A percentile compares a stretch with the other conserved stretches of the same genome.
Conservation (phyloP, 1,140 invertebrate species). For the Sitodiplosis mosellana region DNA sequence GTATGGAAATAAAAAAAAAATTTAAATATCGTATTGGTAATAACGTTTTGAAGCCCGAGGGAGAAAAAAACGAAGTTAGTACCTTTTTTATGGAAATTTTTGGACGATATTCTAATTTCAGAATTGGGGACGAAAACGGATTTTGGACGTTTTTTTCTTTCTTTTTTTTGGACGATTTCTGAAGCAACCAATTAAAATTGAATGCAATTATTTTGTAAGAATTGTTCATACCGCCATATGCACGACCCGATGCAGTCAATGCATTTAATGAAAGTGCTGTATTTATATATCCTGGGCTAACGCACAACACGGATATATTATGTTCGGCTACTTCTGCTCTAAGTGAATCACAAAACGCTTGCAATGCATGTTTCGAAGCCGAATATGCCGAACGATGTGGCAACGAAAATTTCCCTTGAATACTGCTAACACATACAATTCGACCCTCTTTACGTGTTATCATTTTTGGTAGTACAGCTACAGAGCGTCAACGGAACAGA, state of each 20-base stretch:
- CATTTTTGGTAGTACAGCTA: constrained; percentile 71
- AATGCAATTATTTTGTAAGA: too few relatives aligned
- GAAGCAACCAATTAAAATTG: too few relatives aligned
- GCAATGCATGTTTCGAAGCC: constrained; percentile 87
- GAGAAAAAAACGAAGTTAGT: too few relatives aligned
- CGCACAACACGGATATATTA: constrained; percentile 60
- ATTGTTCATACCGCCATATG: constrained; percentile 48
- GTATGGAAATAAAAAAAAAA: too few relatives aligned
- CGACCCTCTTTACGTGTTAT: constrained; percentile 55
- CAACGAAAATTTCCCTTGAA: constrained; percentile 81
- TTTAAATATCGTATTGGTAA: too few relatives aligned
- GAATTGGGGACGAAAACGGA: too few relatives aligned
- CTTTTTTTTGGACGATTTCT: too few relatives aligned
- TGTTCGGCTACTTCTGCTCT: constrained; percentile 56
- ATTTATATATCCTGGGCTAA: constrained; percentile 78
- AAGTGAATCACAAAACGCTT: constrained; percentile 71
- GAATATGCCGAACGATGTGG: constrained; percentile 77
- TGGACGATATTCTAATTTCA: constrained; percentile 1
- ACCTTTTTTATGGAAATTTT: too few relatives aligned
- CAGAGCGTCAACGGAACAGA: constrained; percentile 13
- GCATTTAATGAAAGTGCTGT: constrained; percentile 82
- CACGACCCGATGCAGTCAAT: constrained; percentile 51
- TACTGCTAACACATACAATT: constrained; percentile 78
- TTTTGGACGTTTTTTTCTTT: too few relatives aligned
- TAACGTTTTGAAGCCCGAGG: too few relatives aligned